These are phyloP conservation scores for Cryptocephalus moraei DNA, from an alignment of 2,888 invertebrate genomes.

Conservation along the genomic window DNA sequence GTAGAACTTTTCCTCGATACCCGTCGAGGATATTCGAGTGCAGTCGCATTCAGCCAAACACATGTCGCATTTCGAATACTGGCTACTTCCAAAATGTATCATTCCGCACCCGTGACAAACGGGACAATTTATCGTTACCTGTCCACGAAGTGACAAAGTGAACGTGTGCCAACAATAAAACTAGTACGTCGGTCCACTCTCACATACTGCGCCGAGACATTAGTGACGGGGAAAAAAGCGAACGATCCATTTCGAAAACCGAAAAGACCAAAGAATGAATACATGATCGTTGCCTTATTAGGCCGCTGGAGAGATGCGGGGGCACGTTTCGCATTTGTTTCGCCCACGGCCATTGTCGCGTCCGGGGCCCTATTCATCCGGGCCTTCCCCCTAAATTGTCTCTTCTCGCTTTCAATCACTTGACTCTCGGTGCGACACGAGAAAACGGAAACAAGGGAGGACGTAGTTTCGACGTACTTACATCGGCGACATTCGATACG, in stretches of 20 bases:
- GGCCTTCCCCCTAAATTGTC: not conserved
- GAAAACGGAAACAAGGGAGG: not conserved
- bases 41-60: too few relatives aligned
- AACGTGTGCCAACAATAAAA: conserved; percentile 35
- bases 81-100: too few relatives aligned
- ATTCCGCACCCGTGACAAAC: not conserved
- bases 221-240: conserved; percentile 12
- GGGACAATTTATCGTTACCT: conserved; percentile 7
- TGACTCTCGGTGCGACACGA: too few relatives aligned
- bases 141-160: conserved; percentile 9
- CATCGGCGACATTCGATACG: not conserved
- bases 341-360: conserved; percentile 30
- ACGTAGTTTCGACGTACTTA: not conserved
- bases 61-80: too few relatives aligned
- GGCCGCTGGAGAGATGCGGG: conserved; percentile 27
- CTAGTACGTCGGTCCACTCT: too few relatives aligned
- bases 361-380: not conserved
- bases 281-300: conserved; percentile 30
- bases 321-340: conserved; percentile 34
- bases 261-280: conserved; percentile 8
- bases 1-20: too few relatives aligned
- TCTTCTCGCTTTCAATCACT: too few relatives aligned
- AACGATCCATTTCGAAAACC: conserved; percentile 26
- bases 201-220: too few relatives aligned
- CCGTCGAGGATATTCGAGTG: too few relatives aligned